Percentiles rank a stretch among this genome's conserved stretches.
These are phyloP conservation scores for Mythimna loreyi DNA, from an alignment of 2,888 invertebrate genomes.

Conservation along the genomic window DNA sequence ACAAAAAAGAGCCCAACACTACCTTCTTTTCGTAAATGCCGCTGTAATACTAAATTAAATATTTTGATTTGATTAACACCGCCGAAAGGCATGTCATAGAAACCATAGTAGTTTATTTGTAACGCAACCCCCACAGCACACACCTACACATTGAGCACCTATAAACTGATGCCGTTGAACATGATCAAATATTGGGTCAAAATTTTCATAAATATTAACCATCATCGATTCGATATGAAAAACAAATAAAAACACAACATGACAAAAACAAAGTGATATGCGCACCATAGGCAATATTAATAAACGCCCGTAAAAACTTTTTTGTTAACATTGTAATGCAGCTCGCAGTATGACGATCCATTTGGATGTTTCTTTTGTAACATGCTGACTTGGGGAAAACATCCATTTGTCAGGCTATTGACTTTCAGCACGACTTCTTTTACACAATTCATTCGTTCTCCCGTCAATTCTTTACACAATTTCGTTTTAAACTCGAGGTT, in stretches of 20 bases:
- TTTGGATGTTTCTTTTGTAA: slow-evolving; percentile 60
- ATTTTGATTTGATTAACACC: no score
- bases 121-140: no score
- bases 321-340: slow-evolving; percentile 57
- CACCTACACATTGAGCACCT: background rate
- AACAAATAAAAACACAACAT: no score
- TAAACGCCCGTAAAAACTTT: slow-evolving; percentile 42
- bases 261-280: background rate
- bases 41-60: no score
- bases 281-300: slow-evolving; percentile 38
- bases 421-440: slow-evolving; percentile 62
- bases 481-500: slow-evolving; percentile 39
- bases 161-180: background rate
- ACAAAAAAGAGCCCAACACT: no score
- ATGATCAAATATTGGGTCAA: no score
- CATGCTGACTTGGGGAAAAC: slow-evolving; percentile 51
- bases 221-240: background rate
- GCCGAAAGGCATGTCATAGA: no score
- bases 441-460: slow-evolving; percentile 46
- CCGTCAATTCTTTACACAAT: slow-evolving; percentile 50
- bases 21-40: no score
- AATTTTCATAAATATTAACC: background rate
- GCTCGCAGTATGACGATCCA: slow-evolving; percentile 55
- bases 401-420: slow-evolving; percentile 62
- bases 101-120: no score